Evolutionary conservation across 2,113 vertebrate species (phyloP), one percentile per base, ranked within the genome.

Genomic region (Falco punctatus): DNA sequence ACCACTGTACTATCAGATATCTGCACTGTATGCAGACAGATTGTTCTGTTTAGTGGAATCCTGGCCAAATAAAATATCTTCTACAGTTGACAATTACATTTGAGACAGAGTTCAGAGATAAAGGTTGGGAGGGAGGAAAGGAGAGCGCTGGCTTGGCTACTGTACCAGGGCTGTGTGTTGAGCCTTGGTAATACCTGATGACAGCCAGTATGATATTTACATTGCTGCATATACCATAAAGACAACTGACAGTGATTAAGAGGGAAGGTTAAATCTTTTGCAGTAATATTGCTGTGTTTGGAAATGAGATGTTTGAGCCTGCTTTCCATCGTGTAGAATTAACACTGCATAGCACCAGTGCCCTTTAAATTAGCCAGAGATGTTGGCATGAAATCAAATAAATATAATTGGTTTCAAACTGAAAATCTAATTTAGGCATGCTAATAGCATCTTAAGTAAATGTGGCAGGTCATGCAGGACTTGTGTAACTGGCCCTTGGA

Each of bases 391-490:
- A 90, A 93, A 93, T 94, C 80, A 93, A 96, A 94, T 96, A 91
- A 96, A 97, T 96, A 90, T 85, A 92, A 94, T 94, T 81, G 59
- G 86, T 97, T 97, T 93, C 92, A 92, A 91, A 96, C 84, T 44
- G 90, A 92, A 97, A 94, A 96, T 97, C 95, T 97, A 92, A 97
- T 95, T 95, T 95, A 44, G 70, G 92, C 91, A 77, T 62, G 92
- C 83, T 96, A 95, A 96, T 95, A 87, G 88, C 90, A 67, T 87
- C 88, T 93, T 92, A 96, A 95, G 80, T 94, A 95, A 97, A 94
- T 32, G 84, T 94, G 78, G 95, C 57, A 61, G 74, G 91, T 92
- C 86, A 62, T 3, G 21, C 59, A 95, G 83, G 73, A 72, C 83
- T 95, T 87, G 79, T 78, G 72, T 84, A 75, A 74, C 91, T 89